Percentiles rank a stretch among this genome's conserved stretches.
phyloP scores from a whole-genome alignment of 2,797 vertebrate species.

The Carcharodon carcharias region DNA sequence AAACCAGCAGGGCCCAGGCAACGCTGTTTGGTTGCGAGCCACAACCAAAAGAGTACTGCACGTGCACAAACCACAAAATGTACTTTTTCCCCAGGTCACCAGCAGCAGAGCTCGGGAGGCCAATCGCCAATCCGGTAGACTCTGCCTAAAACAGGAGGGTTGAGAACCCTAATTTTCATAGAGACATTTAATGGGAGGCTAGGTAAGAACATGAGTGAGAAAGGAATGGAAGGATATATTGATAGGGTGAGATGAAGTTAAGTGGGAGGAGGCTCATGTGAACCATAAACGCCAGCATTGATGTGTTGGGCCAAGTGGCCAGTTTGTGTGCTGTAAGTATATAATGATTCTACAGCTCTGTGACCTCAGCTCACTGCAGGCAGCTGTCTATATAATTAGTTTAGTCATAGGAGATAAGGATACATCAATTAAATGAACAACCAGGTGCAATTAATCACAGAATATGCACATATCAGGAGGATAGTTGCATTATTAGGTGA shows the following conservation, averaged over 20 bases:
- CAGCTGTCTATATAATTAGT: slow-evolving; percentile 11
- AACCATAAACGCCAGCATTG: neutral
- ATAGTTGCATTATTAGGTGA: neutral
- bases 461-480: neutral
- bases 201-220: neutral
- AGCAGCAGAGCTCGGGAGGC: neutral
- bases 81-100: neutral
- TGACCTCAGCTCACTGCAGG: neutral
- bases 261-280: neutral
- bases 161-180: neutral
- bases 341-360: neutral
- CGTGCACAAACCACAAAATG: neutral
- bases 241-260: neutral
- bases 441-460: slow-evolving; percentile 8
- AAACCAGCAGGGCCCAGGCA: neutral
- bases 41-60: neutral
- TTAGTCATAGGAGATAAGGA: neutral
- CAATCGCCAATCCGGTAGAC: neutral
- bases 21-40: neutral
- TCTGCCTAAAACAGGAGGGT: neutral
- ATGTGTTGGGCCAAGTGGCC: neutral
- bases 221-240: neutral
- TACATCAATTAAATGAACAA: slow-evolving; percentile 16
- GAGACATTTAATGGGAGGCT: neutral
- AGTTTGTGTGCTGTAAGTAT: neutral